phyloP scores from a whole-genome alignment of 2,113 vertebrate genomes.

The Varanus salvator region DNA sequence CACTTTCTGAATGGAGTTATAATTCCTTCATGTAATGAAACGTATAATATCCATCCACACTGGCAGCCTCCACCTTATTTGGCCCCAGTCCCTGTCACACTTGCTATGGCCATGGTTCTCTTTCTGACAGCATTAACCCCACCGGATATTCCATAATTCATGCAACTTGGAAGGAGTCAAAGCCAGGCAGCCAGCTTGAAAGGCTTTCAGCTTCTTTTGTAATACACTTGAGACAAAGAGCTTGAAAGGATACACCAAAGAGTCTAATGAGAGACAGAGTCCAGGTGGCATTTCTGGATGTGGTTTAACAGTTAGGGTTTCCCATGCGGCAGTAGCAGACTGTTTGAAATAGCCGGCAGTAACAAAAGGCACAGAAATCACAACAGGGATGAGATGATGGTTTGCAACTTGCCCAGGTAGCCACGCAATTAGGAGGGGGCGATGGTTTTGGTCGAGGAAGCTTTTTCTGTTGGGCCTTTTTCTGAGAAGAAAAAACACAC shows the following conservation, averaged over 20 bases:
- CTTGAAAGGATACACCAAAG: constrained; percentile 15
- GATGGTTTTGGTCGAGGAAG: constrained; percentile 54
- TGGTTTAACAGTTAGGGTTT: constrained; percentile 82
- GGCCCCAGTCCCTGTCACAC: constrained; percentile 1
- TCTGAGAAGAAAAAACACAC: constrained; percentile 58
- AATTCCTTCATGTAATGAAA: not conserved
- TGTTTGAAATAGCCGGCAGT: constrained; percentile 87
- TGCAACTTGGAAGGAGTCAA: constrained; percentile 12
- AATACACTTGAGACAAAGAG: not conserved
- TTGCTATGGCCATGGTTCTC: not conserved
- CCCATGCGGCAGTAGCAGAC: constrained; percentile 85
- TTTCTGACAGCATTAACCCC: not conserved
- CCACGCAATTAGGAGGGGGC: constrained; percentile 81
- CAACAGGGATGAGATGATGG: constrained; percentile 82
- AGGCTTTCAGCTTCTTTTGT: constrained; percentile 11
- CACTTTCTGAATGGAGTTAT: constrained; percentile 9
- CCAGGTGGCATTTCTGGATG: not conserved
- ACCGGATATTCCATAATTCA: not conserved
- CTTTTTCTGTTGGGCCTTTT: constrained; percentile 48
- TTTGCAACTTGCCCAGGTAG: constrained; percentile 83
- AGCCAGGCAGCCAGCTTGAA: constrained; percentile 3
- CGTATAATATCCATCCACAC: not conserved
- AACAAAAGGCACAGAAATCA: constrained; percentile 85
- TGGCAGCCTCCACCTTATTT: not conserved
- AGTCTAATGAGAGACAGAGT: constrained; percentile 37